Base-by-base conservation (phyloP, 2,888 invertebrate species). In the Buathra laborator region DNA sequence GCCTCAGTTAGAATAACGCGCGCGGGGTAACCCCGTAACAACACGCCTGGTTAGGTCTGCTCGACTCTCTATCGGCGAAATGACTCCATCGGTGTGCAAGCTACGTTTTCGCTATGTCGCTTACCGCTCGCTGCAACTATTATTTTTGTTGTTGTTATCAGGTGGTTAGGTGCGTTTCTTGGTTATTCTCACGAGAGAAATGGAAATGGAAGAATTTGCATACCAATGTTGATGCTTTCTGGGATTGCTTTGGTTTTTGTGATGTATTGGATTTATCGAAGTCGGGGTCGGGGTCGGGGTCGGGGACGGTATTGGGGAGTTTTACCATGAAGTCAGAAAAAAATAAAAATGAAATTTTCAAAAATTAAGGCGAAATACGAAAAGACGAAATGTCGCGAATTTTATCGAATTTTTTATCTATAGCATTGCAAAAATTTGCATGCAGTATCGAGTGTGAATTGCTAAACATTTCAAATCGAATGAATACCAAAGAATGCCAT, bases 1-100 rank as follows among this genome's bases (percentile, higher is more conserved):
- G 80, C 74, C 83, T 81, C 77, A 68, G 24, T 12, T 53, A 44
- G 68, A 59, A 72, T 29, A 51, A 37, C 56, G 32, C 72, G 59
- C 32, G 48, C 66, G 53, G 37, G 10, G 51, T 37, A 37, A 71
- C 72, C 46, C 24, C 66, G 37, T 43, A 51, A 62, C n/a, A 48
- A n/a, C 48, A 48, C 32, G 59, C 32, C 32, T 62, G 32, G 29
- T 37, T 72, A n/a, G 62, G 67, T 78, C 51, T 68, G 43, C 77
- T n/a, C 12, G 68, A 64, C 64, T 82, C 64, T 77, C 46, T 62
- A 75, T 53, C 68, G 62, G 75, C 56, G 56, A 12, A 71, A 46
- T 12, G 43, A 59, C 29, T 16, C 32, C 62, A 43, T 64, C 68
- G 78, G 48, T 74, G 44, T 43, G 53, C 66, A 19, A 44, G 14